phyloP scores from a whole-genome alignment of 2,888 invertebrate species.

The Lordiphosa fenestrarum region DNA sequence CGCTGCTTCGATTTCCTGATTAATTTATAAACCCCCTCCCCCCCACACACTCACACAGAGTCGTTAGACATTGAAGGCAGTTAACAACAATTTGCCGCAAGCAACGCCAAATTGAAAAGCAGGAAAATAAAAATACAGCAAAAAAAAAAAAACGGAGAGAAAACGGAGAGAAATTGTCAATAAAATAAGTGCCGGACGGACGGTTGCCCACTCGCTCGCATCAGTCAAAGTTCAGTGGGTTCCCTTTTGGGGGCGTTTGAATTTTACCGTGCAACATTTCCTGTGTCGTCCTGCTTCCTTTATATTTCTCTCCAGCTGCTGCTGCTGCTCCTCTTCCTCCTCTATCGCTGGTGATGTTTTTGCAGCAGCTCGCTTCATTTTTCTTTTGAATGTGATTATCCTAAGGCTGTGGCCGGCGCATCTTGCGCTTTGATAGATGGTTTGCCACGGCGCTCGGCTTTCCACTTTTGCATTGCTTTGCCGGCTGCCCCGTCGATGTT shows the following conservation, averaged over 20 bases:
- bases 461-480: slow-evolving; percentile 60
- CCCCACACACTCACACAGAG: no score
- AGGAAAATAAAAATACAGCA: slow-evolving; percentile 16
- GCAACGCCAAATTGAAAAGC: slow-evolving; percentile 69
- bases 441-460: slow-evolving; percentile 19
- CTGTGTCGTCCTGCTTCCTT: slow-evolving; percentile 38
- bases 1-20: slow-evolving; percentile 71
- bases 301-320: slow-evolving; percentile 6
- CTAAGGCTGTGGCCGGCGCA: slow-evolving; percentile 62
- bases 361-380: slow-evolving; percentile 64
- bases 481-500: slow-evolving; percentile 57
- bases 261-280: slow-evolving; percentile 58
- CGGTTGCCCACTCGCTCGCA: slow-evolving; percentile 30
- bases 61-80: slow-evolving; percentile 39
- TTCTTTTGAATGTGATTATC: slow-evolving; percentile 73
- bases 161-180: slow-evolving; percentile 60
- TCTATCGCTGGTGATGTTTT: slow-evolving; percentile 60
- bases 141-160: slow-evolving; percentile 13
- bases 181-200: slow-evolving; percentile 61
- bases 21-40: slow-evolving; percentile 57
- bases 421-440: slow-evolving; percentile 67
- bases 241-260: slow-evolving; percentile 27
- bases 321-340: background rate
- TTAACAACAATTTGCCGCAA: slow-evolving; percentile 74
- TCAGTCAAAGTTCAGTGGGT: slow-evolving; percentile 65